A percentile compares a stretch with the other conserved stretches of the same genome.
Evolutionary conservation across 2,888 invertebrate genomes (phyloP).

Genomic region (Caenorhabditis sp.): DNA sequence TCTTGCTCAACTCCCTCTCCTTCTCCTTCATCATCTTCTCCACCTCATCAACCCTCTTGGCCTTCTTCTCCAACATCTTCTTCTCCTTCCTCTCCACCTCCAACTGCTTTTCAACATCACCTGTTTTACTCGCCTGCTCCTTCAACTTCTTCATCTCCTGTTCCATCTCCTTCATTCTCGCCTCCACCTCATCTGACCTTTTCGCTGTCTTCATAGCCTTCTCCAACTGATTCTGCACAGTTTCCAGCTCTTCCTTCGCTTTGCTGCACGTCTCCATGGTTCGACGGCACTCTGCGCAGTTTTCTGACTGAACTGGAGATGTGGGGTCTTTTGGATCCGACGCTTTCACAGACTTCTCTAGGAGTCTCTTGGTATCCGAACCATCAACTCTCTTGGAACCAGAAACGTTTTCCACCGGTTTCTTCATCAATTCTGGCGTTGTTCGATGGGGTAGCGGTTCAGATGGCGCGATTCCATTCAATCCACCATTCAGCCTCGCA

Average conservation of each 20-base stretch:
- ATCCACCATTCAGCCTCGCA: too few relatives aligned
- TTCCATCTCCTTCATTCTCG: not conserved
- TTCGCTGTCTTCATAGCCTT: slow-evolving; percentile 20
- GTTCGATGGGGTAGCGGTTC: too few relatives aligned
- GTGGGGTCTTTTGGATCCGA: not conserved
- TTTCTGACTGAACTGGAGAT: slow-evolving; percentile 1
- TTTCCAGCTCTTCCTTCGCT: slow-evolving; percentile 22
- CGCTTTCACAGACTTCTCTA: too few relatives aligned
- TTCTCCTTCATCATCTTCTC: not conserved
- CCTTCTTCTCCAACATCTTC: slow-evolving; percentile 10
- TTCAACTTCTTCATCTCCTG: not conserved
- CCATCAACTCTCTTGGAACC: too few relatives aligned
- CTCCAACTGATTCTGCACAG: not conserved
- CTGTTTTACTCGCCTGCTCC: not conserved
- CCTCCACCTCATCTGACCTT: not conserved
- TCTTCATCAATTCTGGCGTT: too few relatives aligned
- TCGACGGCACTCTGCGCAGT: slow-evolving; percentile 27
- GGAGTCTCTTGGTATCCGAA: too few relatives aligned
- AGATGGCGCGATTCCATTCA: too few relatives aligned
- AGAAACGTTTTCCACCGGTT: too few relatives aligned
- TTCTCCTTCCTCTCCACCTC: not conserved
- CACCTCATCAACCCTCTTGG: not conserved
- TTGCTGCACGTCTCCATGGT: slow-evolving; percentile 14
- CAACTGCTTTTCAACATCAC: slow-evolving; percentile 15
- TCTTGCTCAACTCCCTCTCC: not conserved